Base-by-base conservation (phyloP, 2,113 vertebrate genomes). In the Corythoichthys haematopterus region DNA sequence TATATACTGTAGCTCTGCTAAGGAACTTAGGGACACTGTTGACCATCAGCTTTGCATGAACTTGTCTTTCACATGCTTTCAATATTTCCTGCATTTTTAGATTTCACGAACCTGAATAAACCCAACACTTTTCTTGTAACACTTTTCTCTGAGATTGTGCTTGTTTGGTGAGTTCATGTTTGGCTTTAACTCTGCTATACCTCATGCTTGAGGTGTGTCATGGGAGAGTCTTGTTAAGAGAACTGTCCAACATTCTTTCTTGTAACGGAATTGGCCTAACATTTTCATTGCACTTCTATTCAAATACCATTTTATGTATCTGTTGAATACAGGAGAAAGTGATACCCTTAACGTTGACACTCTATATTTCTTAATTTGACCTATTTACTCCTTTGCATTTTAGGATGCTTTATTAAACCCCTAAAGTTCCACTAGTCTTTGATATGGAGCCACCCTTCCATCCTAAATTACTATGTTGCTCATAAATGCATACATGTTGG, bases 41-140 rank as follows among this genome's bases (percentile, higher is more conserved):
- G 77, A 77, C 85, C 80, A 78, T 85, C 78, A 75, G 81, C 84
- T 82, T 84, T 87, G 85, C 83, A 88, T 88, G 76, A 75, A 71
- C 67, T 48, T 63, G 66, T 66, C 53, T 77, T 69, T 68, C 68
- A 69, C 46, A 11, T 64, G 28, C 50, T 69, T 72, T 78, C 65
- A 61, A 70, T 35, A 64, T 57, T 51, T 70, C 69, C 66, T 20
- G 72, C 62, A 5, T 57, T 33, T 52, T 56, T 71, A 6, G 72
- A 55, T 36, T 75, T 55, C 75, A 64, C 68, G 73, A 77, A 72
- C 68, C 62, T 74, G 56, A 81, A 78, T 71, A 65, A 61, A 77
- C 71, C 68, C 64, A 62, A 78, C 70, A 84, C 76, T 64, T 70
- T 85, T 72, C 53, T n/a, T 72, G 68, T 62, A 33, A 47, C 53